Evolutionary conservation across 2,113 vertebrate species (phyloP), one percentile per base, ranked within the genome.

Genomic region (Bubo scandiacus): DNA sequence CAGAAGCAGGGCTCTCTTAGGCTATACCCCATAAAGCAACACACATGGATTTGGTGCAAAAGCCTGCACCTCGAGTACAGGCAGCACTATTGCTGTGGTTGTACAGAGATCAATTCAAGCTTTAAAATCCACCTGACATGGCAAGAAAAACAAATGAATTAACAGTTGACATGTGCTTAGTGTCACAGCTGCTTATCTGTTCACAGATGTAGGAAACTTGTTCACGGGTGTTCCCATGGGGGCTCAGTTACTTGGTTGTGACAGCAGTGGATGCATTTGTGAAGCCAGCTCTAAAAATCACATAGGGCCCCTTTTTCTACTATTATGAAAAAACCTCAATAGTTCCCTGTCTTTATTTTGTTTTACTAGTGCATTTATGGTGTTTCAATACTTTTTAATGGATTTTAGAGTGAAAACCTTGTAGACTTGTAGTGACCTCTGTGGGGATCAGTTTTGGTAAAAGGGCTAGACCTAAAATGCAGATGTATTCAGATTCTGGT

Each of bases 231-330:
- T 38, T 34, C 61, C 22, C 5, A 3, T 7, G 40, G n/a, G 42
- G 29, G 8, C 15, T 66, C 2, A 4, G 57, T 67, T 47, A 58
- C 62, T 87, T 67, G 15, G 6, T 40, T 61, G 26, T 57, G 62
- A 26, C 38, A 72, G 12, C 1, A 25, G 6, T 4, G 47, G 65
- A 11, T 14, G 12, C 9, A 22, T 63, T 79, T 47, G 21, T 2
- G 3, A 38, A 47, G 11, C 38, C 67, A 73, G 17, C 18, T 49
- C 16, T 54, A 25, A 47, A 59, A 81, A 51, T 47, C 12, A 14
- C 1, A 0, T 1, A 38, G 5, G 26, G 5, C 1, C n/a, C 15
- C 8, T 30, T 59, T 65, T 45, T 38, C 12, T 0, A 49, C 6
- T 1, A 5, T 9, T 58, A 51, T n/a, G n/a, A n/a, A 14, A 77